These are phyloP conservation scores for Cherax quadricarinatus DNA, from an alignment of 1,140 invertebrate genomes.

Conservation along the genomic window DNA sequence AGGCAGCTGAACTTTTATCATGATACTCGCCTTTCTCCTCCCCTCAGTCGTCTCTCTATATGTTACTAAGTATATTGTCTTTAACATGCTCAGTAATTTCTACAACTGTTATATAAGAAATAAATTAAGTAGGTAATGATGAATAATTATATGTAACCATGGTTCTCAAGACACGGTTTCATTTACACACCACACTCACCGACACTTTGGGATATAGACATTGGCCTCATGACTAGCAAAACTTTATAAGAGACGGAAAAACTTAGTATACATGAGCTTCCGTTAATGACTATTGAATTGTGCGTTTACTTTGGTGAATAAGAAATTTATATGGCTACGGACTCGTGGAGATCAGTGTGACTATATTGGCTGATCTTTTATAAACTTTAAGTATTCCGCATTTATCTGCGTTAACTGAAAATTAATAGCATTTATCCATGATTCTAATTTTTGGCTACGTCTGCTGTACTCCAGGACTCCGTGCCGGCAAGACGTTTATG, in stretches of 20 bases:
- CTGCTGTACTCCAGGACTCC: background rate
- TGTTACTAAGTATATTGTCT: background rate
- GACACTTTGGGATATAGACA: background rate
- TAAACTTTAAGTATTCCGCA: background rate
- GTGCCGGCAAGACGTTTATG: background rate
- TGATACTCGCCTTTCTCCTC: background rate
- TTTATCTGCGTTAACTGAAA: too few species aligned
- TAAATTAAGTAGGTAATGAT: background rate
- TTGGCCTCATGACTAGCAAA: background rate
- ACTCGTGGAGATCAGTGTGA: background rate
- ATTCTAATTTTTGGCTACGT: background rate
- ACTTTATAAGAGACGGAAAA: background rate
- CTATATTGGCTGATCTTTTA: too few species aligned
- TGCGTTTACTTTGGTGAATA: background rate
- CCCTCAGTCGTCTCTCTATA: too few species aligned
- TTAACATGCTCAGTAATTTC: background rate
- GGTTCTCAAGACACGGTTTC: background rate
- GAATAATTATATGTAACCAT: background rate
- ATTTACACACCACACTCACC: background rate
- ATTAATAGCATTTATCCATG: background rate
- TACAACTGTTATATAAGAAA: background rate
- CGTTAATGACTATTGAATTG: background rate
- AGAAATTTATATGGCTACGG: background rate
- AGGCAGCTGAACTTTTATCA: slow-evolving; percentile 33
- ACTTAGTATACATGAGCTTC: background rate